Conservation (phyloP, 2,113 vertebrate genomes). For the Phyllostomus hastatus region DNA sequence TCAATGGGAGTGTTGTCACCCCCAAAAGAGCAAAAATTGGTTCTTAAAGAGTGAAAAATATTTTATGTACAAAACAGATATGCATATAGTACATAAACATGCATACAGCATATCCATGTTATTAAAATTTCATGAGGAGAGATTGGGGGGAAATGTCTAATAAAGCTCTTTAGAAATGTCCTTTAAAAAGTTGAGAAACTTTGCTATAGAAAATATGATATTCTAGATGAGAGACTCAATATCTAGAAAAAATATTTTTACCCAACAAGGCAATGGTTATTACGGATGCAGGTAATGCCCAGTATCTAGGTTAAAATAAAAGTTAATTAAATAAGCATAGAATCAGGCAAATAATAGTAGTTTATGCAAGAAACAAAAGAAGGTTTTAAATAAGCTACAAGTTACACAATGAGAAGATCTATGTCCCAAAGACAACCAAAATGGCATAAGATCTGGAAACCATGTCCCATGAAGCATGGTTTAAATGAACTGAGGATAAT, state of each 20-base stretch:
- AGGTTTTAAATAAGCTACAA: constrained; percentile 13
- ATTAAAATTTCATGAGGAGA: background rate
- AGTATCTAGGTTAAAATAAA: constrained; percentile 28
- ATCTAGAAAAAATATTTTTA: background rate
- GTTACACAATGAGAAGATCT: background rate
- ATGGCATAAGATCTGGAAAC: constrained; percentile 8
- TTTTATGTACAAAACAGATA: background rate
- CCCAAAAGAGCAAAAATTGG: background rate
- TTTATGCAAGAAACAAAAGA: background rate
- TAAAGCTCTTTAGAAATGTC: background rate
- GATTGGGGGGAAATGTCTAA: background rate
- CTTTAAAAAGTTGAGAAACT: background rate
- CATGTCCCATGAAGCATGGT: background rate
- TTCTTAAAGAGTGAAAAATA: background rate
- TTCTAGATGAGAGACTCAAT: background rate
- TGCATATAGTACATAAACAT: background rate
- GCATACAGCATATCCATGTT: background rate
- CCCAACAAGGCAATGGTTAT: background rate
- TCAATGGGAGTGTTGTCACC: background rate
- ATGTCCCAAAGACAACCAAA: background rate
- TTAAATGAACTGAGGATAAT: background rate
- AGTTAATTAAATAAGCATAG: background rate
- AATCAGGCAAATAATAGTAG: constrained; percentile 4
- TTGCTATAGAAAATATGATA: background rate
- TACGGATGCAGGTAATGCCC: background rate